Evolutionary conservation across 2,888 invertebrate species (phyloP), one percentile per base, ranked within the genome.

Genomic region (Torymus tubicola): DNA sequence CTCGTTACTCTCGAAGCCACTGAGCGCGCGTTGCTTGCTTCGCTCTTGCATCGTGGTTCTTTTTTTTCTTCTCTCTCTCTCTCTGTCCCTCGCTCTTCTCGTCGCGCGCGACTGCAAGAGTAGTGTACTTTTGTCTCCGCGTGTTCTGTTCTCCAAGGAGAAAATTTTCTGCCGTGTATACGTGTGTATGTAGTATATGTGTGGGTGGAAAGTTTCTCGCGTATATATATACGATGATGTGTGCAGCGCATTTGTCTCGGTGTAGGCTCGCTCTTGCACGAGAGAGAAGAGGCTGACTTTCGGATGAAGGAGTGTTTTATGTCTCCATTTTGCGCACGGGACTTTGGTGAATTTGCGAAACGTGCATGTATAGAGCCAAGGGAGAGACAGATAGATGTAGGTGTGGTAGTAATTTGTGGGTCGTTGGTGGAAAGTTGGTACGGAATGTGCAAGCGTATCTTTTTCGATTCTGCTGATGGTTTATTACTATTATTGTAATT

Each of bases 1-100:
- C 87, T 87, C 86, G 85, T 87, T 86, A 86, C 85, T 86, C 85
- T 82, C 85, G 86, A 85, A 86, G 85, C 85, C 85, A 84, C 85
- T 83, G 77, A 67, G 52, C 53, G 65, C 21, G 53, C n/a, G 57
- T 21, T 14, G 50, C 70, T 55, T n/a, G 10, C 85, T 80, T 31
- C 85, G 80, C 84, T 84, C 84, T 81, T 79, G 13, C 83, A 2
- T 31, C 31, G 2, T 31, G 31, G 2, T 2, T 31, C 31, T 31
- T 3, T 31, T 31, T 31, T 31, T 31, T 31, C 8, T 3, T 31
- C 31, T 31, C 31, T 31, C 31, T 31, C 2, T 3, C 31, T 31
- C 31, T 31, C 31, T 31, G 31, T 31, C 31, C 50, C 70, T 78
- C 57, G 53, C 67, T 60, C 67, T 50, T 61, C 24, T 12, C 11